Evolutionary conservation across 2,888 invertebrate species (phyloP).

Genomic region (Euphydryas editha): DNA sequence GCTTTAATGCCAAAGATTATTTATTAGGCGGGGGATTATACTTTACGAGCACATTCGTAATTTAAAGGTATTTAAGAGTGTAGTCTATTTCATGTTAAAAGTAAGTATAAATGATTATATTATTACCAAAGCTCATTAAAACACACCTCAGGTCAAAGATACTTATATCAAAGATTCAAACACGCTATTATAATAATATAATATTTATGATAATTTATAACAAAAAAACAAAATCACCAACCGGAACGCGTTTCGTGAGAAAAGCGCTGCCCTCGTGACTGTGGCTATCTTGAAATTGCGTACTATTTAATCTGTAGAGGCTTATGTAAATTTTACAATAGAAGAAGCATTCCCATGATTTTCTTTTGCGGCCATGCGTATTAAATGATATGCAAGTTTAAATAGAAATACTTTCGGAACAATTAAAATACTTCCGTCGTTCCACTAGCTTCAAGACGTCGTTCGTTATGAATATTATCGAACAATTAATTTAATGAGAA

Average conservation of each 20-base stretch:
- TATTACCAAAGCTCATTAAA: neutral
- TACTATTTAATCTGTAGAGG: slow-evolving; percentile 55
- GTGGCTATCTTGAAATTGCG: slow-evolving; percentile 58
- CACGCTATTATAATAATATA: slow-evolving; percentile 14
- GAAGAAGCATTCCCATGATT: slow-evolving; percentile 49
- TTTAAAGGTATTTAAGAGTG: too few species aligned
- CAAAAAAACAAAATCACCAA: slow-evolving; percentile 25
- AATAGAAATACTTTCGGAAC: neutral
- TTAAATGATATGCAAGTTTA: slow-evolving; percentile 20
- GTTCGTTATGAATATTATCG: neutral
- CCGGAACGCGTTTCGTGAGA: slow-evolving; percentile 53
- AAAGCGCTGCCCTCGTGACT: slow-evolving; percentile 49
- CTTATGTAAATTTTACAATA: slow-evolving; percentile 53
- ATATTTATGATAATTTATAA: slow-evolving; percentile 19
- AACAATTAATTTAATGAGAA: neutral
- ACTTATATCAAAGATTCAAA: slow-evolving; percentile 1
- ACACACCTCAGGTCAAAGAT: neutral
- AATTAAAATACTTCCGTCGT: neutral
- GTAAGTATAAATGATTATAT: neutral
- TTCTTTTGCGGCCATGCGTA: slow-evolving; percentile 32
- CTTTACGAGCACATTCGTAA: too few species aligned
- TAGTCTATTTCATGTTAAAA: too few species aligned
- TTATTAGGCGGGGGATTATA: too few species aligned
- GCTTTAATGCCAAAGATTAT: too few species aligned
- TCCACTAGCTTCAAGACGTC: too few species aligned